phyloP scores from a whole-genome alignment of 2,113 vertebrate species.

The Sitta europaea region DNA sequence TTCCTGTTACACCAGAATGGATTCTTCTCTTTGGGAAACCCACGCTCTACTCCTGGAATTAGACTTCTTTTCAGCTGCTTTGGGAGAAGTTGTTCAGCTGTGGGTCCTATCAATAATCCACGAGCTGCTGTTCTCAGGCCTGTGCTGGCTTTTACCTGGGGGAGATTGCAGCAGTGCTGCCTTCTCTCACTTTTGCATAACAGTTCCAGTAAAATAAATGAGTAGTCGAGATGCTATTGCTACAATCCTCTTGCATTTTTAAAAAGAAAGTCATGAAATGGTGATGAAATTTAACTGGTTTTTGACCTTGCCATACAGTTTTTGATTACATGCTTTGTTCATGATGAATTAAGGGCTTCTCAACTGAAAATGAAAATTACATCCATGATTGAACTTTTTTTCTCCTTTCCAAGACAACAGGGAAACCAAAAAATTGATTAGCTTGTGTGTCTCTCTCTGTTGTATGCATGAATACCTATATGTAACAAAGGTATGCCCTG shows the following conservation, averaged over 20 bases:
- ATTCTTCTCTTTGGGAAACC: not conserved
- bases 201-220: not conserved
- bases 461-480: not conserved
- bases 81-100: not conserved
- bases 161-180: not conserved
- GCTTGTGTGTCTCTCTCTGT: not conserved
- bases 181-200: not conserved
- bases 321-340: not conserved
- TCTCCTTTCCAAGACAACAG: not conserved
- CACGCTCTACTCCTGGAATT: not conserved
- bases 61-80: not conserved
- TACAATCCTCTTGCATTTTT: not conserved
- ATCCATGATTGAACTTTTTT: not conserved
- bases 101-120: constrained; percentile 48
- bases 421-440: not conserved
- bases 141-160: not conserved
- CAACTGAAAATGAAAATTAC: not conserved
- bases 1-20: not conserved
- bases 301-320: not conserved
- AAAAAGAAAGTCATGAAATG: not conserved
- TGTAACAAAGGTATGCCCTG: not conserved
- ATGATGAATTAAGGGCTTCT: not conserved
- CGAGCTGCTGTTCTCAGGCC: not conserved
- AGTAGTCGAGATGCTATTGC: not conserved
- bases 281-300: not conserved